Evolutionary conservation across 1,140 invertebrate species (phyloP), one percentile per base, ranked within the genome.

Genomic region (Panagrolaimus sp.): DNA sequence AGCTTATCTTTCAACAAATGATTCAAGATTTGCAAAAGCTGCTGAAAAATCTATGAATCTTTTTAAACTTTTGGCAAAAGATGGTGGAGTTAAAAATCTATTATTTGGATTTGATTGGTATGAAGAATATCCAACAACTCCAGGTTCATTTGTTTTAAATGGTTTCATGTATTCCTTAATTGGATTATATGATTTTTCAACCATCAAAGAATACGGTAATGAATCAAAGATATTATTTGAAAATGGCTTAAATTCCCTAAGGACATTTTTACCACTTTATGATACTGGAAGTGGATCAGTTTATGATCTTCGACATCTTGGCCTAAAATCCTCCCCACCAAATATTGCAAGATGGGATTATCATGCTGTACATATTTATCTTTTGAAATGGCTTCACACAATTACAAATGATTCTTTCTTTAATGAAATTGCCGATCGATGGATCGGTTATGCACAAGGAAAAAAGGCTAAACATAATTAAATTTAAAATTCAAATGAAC

Each of bases 91-190:
- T 1, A 85, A 90, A 65, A 91, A 94, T 0, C 12, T 81, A 65
- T 64, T 84, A 68, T 77, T 73, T 73, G 72, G 90, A 81, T 91
- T 90, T 79, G 84, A 86, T 17, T 94, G 92, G 92, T 98, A 95
- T 83, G 96, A 99, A 84, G 96, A 99, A 82, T 99, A 98, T 84
- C 96, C 96, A 6, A 98, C 96, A 0, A 89, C 88, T 44, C 95
- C 95, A 2, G 88, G 92, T 5, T 91, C 91, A 3, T 97, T 95
- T 85, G 94, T 98, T 9, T 88, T 99, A 1, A 98, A 99, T 85
- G 96, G 96, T 38, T 98, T 99, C 84, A 96, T 99, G 76, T 98
- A 96, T 85, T 93, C 95, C 0, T 87, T 99, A 1, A 88, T 98
- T 67, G 96, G 96, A 3, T 87, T 98, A 0, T 96, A 97, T 83